phyloP scores from a whole-genome alignment of 2,113 vertebrate species.

The Sialia sialis region DNA sequence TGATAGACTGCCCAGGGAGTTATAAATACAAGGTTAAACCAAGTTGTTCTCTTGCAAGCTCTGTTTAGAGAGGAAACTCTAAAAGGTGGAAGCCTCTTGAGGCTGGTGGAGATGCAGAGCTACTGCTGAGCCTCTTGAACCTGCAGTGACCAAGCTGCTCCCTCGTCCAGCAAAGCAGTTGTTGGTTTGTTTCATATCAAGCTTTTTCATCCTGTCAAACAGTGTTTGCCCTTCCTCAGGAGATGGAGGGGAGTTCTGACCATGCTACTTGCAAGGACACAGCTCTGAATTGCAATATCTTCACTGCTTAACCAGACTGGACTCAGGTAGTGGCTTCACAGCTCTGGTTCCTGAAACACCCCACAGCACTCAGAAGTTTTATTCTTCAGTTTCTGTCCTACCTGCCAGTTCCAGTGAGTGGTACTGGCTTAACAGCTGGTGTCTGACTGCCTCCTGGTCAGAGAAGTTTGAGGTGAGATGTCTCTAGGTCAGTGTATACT shows the following conservation, averaged over 20 bases:
- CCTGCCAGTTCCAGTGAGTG: accelerated
- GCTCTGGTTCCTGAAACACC: neutral
- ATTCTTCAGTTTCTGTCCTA: neutral
- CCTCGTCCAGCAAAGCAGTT: neutral
- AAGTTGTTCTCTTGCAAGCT: neutral
- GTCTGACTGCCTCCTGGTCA: neutral
- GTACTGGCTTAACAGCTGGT: neutral
- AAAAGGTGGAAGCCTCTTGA: neutral
- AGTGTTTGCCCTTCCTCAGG: neutral
- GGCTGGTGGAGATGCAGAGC: neutral
- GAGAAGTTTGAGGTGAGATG: neutral
- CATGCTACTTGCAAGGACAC: neutral
- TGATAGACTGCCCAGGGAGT: neutral
- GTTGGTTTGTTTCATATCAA: neutral
- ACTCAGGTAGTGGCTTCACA: neutral
- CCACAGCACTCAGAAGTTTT: neutral
- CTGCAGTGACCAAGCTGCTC: neutral
- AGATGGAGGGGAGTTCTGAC: neutral
- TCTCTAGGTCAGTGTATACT: neutral
- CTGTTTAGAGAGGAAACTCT: neutral
- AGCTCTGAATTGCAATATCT: neutral
- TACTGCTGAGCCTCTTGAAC: neutral
- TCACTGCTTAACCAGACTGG: neutral
- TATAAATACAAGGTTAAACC: neutral
- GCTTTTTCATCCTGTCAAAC: neutral